These are phyloP conservation scores for Holothuria glaberrima DNA, from an alignment of 35 echinoderm and acorn worm genomes.

Conservation along the genomic window DNA sequence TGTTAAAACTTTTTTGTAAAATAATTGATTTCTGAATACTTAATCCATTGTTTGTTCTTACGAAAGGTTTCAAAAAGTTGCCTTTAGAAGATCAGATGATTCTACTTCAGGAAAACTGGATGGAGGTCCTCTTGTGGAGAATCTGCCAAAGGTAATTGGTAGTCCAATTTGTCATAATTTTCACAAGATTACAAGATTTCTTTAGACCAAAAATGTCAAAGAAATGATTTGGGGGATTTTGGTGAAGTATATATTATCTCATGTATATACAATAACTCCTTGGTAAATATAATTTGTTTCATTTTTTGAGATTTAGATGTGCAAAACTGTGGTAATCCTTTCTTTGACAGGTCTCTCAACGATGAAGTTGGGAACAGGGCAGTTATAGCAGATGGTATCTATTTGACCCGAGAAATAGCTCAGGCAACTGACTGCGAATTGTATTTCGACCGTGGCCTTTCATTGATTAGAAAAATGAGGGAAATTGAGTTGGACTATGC, in stretches of 20 bases:
- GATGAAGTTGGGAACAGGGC: constrained; percentile 43
- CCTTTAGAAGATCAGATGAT: constrained; percentile 43
- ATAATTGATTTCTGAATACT: background rate
- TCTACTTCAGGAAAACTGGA: constrained; percentile 48
- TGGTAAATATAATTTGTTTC: no score
- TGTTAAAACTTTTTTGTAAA: background rate
- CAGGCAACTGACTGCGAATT: background rate
- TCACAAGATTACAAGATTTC: no score
- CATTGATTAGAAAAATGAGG: constrained; percentile 22
- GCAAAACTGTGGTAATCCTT: no score
- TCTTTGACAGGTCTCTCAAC: background rate
- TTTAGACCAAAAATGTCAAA: no score
- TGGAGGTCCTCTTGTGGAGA: constrained; percentile 52
- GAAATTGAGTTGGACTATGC: constrained; percentile 6
- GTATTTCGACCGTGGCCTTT: constrained; percentile 26
- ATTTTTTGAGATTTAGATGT: no score
- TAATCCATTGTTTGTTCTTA: background rate
- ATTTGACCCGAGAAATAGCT: constrained; percentile 24
- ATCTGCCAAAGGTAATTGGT: constrained; percentile 7
- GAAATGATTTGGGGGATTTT: no score
- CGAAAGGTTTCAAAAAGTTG: constrained; percentile 42
- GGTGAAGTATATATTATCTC: no score
- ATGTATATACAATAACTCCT: no score
- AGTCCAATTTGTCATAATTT: no score
- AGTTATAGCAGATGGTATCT: constrained; percentile 14